phyloP scores from a whole-genome alignment of 1,140 invertebrate species.

The Mycetomoellerius zeteki region DNA sequence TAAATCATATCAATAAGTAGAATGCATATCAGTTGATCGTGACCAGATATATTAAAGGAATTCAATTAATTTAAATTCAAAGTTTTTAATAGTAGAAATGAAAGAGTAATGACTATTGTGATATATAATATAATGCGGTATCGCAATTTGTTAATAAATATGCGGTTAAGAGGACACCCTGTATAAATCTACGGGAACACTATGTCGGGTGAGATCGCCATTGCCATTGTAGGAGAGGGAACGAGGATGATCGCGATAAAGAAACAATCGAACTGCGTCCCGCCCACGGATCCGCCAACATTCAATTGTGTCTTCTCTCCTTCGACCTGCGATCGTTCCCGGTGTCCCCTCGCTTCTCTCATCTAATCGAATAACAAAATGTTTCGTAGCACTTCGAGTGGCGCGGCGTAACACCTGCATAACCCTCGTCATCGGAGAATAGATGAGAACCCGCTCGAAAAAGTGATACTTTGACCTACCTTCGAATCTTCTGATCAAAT shows the following conservation, averaged over 20 bases:
- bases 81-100: neutral
- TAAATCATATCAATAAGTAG: neutral
- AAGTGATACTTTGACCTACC: neutral
- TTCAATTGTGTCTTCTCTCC: slow-evolving; percentile 79
- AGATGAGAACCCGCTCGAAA: neutral
- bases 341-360: slow-evolving; percentile 3
- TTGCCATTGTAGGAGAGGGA: slow-evolving; percentile 67
- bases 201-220: slow-evolving; percentile 72
- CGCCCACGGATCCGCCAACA: slow-evolving; percentile 80
- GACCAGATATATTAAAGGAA: neutral
- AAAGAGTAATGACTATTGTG: neutral
- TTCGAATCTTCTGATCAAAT: neutral
- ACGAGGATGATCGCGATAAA: slow-evolving; percentile 83
- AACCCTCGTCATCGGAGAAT: slow-evolving; percentile 25
- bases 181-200: slow-evolving; percentile 71
- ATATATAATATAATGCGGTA: too few species aligned
- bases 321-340: slow-evolving; percentile 54
- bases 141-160: neutral
- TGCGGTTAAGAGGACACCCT: slow-evolving; percentile 19
- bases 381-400: slow-evolving; percentile 25
- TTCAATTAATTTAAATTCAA: slow-evolving; percentile 2
- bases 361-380: slow-evolving; percentile 54
- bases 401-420: slow-evolving; percentile 29
- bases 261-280: slow-evolving; percentile 83
- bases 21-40: neutral